Conservation (phyloP, 2,888 invertebrate genomes). For the Heliconius sara region DNA sequence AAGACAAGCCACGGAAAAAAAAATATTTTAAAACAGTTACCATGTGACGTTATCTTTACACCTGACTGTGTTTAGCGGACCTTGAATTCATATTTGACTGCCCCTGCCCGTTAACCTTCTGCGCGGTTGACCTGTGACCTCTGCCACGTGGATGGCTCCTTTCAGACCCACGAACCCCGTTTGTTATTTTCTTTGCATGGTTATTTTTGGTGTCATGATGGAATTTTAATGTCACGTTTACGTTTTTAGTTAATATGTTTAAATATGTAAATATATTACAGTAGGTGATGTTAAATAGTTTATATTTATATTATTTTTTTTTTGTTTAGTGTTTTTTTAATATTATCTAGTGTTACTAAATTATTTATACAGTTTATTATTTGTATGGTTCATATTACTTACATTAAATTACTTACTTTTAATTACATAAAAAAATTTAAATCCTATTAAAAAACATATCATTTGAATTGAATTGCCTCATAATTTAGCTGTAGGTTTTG, state of each 20-base stretch:
- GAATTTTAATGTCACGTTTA: slow-evolving; percentile 51
- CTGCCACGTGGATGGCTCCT: slow-evolving; percentile 68
- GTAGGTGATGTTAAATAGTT: not conserved
- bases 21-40: not conserved
- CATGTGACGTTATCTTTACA: not conserved
- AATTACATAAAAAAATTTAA: not conserved
- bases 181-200: slow-evolving; percentile 59
- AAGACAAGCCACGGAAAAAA: not conserved
- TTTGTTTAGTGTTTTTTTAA: not conserved
- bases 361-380: not conserved
- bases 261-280: not conserved
- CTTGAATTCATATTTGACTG: slow-evolving; percentile 24
- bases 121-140: slow-evolving; percentile 66
- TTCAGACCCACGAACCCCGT: slow-evolving; percentile 59
- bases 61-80: slow-evolving; percentile 21
- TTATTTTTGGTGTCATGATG: slow-evolving; percentile 58
- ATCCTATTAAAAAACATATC: not conserved
- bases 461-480: too few relatives aligned
- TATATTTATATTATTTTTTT: too few relatives aligned
- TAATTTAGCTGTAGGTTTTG: too few relatives aligned
- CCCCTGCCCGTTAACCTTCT: slow-evolving; percentile 36
- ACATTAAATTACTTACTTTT: not conserved
- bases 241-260: slow-evolving; percentile 18
- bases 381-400: not conserved
- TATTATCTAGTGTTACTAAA: not conserved